These are phyloP conservation scores for Lanius ludovicianus DNA, from an alignment of 2,113 vertebrate genomes.

Conservation along the genomic window DNA sequence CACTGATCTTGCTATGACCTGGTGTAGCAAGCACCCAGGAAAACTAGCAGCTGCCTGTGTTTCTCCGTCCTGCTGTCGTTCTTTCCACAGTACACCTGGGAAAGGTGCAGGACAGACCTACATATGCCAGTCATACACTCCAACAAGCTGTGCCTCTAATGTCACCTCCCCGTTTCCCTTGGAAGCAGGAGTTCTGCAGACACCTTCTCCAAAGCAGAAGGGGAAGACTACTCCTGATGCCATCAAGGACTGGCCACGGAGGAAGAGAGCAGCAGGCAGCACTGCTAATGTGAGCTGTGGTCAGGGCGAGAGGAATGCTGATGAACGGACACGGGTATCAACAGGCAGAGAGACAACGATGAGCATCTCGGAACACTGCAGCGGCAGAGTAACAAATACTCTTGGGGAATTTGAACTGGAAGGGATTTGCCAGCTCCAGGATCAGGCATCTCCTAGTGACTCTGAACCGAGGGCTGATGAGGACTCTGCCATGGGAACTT, in stretches of 20 bases:
- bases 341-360: conserved; percentile 14
- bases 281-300: neutral
- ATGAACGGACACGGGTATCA: neutral
- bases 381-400: neutral
- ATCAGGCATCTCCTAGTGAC: conserved; percentile 75
- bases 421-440: conserved; percentile 83
- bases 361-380: neutral
- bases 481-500: neutral
- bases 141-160: conserved; percentile 74
- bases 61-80: conserved; percentile 77
- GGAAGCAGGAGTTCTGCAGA: conserved; percentile 72
- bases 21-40: conserved; percentile 68
- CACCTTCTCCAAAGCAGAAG: conserved; percentile 87
- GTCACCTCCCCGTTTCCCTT: conserved; percentile 74
- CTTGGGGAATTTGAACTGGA: conserved; percentile 86
- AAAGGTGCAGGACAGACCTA: conserved; percentile 85
- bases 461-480: conserved; percentile 37
- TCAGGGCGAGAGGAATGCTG: conserved; percentile 40
- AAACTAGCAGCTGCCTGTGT: conserved; percentile 74
- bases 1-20: conserved; percentile 26
- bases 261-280: conserved; percentile 79
- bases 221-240: conserved; percentile 85
- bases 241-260: conserved; percentile 90
- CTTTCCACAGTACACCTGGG: conserved; percentile 81
- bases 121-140: conserved; percentile 93